Conservation (phyloP, 1,140 invertebrate species). For the Tetragonula clypearis region DNA sequence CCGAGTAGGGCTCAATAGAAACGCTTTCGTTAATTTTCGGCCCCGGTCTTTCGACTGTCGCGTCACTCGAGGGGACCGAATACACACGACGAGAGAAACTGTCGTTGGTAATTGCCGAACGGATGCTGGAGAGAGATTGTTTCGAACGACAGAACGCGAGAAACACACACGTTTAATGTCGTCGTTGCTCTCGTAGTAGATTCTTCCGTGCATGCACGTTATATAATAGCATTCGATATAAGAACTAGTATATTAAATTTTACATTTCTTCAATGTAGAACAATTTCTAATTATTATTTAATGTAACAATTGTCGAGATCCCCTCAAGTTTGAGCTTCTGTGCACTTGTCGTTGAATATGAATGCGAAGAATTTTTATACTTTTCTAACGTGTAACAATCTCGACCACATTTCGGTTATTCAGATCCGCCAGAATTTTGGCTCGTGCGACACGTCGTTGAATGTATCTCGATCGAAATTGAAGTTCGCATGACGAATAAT, state of each 20-base stretch:
- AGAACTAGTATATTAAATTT: neutral
- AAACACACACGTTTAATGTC: neutral
- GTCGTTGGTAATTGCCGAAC: conserved; percentile 6
- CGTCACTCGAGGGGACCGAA: conserved; percentile 11
- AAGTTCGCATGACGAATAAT: neutral
- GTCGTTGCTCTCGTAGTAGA: neutral
- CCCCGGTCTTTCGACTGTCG: conserved; percentile 25
- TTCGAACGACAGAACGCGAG: neutral
- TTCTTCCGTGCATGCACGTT: neutral
- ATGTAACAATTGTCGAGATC: no score
- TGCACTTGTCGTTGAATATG: no score
- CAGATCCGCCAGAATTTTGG: no score
- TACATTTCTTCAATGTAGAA: no score
- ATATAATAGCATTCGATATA: neutral
- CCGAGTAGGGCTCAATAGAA: conserved; percentile 51
- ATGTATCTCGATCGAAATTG: neutral
- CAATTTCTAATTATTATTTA: no score
- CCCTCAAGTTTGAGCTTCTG: no score
- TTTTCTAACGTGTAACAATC: no score
- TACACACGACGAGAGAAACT: no score
- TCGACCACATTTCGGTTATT: no score
- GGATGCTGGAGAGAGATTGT: neutral
- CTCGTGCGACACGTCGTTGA: no score
- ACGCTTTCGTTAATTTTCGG: conserved; percentile 61
- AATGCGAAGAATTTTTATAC: no score